Conservation (phyloP, 2,113 vertebrate genomes). For the Oncorhynchus keta region DNA sequence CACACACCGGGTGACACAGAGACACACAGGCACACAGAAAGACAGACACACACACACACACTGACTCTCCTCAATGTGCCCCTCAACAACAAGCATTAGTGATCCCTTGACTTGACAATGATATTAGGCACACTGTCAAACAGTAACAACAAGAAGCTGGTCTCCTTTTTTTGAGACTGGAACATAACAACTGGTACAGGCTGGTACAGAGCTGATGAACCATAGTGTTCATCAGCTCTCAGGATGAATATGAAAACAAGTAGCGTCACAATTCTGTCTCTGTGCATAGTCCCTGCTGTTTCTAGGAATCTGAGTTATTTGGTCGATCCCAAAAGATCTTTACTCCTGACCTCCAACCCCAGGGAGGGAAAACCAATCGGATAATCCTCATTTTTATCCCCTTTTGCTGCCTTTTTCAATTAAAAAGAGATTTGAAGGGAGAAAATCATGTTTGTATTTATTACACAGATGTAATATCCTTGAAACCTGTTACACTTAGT, state of each 20-base stretch:
- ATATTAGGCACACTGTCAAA: too few species aligned
- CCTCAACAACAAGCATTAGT: too few species aligned
- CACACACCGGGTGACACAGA: too few species aligned
- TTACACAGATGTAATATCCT: constrained; percentile 30
- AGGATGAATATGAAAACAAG: too few species aligned
- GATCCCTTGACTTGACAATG: too few species aligned
- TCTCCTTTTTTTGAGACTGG: too few species aligned
- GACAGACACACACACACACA: constrained; percentile 15
- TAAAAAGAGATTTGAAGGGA: constrained; percentile 74
- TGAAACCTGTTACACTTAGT: constrained; percentile 3
- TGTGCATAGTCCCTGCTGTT: constrained; percentile 47
- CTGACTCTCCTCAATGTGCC: not conserved
- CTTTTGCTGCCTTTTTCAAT: constrained; percentile 61
- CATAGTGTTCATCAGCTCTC: too few species aligned
- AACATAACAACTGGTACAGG: too few species aligned
- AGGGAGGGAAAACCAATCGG: constrained; percentile 46
- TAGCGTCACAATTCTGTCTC: too few species aligned
- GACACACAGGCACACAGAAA: constrained; percentile 9
- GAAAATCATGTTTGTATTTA: constrained; percentile 52
- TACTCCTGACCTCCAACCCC: constrained; percentile 58
- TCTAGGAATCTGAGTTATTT: constrained; percentile 68
- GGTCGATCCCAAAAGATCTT: constrained; percentile 59
- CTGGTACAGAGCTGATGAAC: too few species aligned
- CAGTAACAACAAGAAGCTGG: too few species aligned
- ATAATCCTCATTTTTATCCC: constrained; percentile 61